phyloP scores from a whole-genome alignment of 2,113 vertebrate species.

The Dasyurus viverrinus region DNA sequence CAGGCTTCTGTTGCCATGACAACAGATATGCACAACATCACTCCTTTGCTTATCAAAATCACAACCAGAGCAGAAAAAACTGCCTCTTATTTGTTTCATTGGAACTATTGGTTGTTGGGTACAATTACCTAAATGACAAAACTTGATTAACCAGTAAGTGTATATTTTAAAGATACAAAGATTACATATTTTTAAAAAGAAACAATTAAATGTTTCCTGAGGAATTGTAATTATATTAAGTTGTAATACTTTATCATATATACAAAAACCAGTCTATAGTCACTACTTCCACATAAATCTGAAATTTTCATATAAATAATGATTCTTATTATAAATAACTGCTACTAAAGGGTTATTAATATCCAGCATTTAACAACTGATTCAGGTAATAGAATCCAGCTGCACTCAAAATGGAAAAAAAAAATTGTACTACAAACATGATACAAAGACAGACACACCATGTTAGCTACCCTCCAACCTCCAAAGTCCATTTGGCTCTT shows the following conservation, averaged over 20 bases:
- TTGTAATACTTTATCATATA: neutral
- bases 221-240: slow-evolving; percentile 1
- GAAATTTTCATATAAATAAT: neutral
- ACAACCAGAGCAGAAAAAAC: slow-evolving; percentile 81
- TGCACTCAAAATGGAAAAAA: neutral
- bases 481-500: neutral
- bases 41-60: slow-evolving; percentile 90
- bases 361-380: neutral
- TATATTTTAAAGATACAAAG: slow-evolving; percentile 18
- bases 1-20: slow-evolving; percentile 88
- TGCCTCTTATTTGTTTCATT: slow-evolving; percentile 70
- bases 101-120: slow-evolving; percentile 61
- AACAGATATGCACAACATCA: slow-evolving; percentile 88
- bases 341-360: neutral
- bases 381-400: neutral
- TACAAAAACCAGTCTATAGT: neutral
- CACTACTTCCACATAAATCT: neutral
- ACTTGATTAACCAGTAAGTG: slow-evolving; percentile 23
- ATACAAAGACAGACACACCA: neutral
- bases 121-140: slow-evolving; percentile 53
- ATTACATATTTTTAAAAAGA: neutral
- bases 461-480: neutral
- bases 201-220: slow-evolving; percentile 5
- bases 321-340: neutral
- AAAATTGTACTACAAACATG: neutral